These are phyloP conservation scores for Epinephelus fuscoguttatus DNA, from an alignment of 2,113 vertebrate genomes.

Conservation along the genomic window DNA sequence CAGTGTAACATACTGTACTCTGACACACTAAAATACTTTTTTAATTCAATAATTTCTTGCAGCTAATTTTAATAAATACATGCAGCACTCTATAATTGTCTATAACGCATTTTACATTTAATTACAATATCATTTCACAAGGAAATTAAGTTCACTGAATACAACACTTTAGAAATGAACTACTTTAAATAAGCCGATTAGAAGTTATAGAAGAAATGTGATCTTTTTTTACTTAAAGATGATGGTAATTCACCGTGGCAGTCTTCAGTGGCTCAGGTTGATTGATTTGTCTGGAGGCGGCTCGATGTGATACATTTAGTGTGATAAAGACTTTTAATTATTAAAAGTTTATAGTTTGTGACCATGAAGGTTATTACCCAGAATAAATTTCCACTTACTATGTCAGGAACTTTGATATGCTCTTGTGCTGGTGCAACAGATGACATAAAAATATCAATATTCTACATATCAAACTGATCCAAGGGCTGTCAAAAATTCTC, in stretches of 20 bases:
- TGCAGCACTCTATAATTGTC: background rate
- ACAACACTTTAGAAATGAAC: background rate
- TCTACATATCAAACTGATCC: too few relatives aligned
- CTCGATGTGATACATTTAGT: background rate
- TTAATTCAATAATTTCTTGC: slow-evolving; percentile 12
- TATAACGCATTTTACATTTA: slow-evolving; percentile 15
- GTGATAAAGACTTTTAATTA: background rate
- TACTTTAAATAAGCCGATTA: background rate
- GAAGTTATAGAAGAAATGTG: background rate
- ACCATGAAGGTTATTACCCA: background rate
- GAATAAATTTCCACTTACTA: slow-evolving; percentile 1
- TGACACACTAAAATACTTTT: slow-evolving; percentile 8
- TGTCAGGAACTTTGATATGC: background rate
- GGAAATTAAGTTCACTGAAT: background rate
- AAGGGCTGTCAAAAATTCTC: too few relatives aligned
- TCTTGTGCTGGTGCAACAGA: background rate
- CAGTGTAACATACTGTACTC: background rate
- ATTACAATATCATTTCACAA: background rate
- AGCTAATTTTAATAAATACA: slow-evolving; percentile 11
- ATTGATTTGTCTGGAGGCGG: slow-evolving; percentile 22
- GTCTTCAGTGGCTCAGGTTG: background rate
- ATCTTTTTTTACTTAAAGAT: background rate
- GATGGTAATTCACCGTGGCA: background rate
- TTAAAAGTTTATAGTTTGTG: background rate
- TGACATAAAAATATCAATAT: background rate